A percentile compares a stretch with the other conserved stretches of the same genome.
These are phyloP conservation scores for Volucella inflata DNA, from an alignment of 2,888 invertebrate genomes.

Conservation along the genomic window DNA sequence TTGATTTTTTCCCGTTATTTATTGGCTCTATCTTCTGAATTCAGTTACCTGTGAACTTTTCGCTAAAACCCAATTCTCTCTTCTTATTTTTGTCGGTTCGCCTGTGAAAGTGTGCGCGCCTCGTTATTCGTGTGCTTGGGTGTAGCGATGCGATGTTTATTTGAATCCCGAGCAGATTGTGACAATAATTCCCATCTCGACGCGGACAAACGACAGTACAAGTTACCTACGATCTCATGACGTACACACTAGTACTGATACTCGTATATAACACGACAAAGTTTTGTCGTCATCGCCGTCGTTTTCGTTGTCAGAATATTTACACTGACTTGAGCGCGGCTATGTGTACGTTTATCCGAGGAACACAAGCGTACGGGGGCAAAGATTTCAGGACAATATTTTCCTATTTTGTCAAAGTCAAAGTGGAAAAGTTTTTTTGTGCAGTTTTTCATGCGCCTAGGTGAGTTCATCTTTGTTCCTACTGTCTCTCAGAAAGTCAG, in stretches of 20 bases:
- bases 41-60: constrained; percentile 72
- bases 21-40: constrained; percentile 67
- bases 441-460: constrained; percentile 72
- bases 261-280: constrained; percentile 45
- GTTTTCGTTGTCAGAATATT: constrained; percentile 16
- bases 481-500: constrained; percentile 44
- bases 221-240: constrained; percentile 68
- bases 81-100: constrained; percentile 18
- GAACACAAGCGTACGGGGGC: constrained; percentile 16
- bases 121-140: constrained; percentile 25
- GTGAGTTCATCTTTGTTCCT: constrained; percentile 70
- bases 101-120: not conserved
- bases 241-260: constrained; percentile 22
- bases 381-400: constrained; percentile 67
- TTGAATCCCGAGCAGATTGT: constrained; percentile 68
- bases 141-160: constrained; percentile 56
- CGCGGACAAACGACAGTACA: constrained; percentile 46
- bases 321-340: constrained; percentile 10
- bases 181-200: constrained; percentile 68
- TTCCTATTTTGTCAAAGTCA: constrained; percentile 70
- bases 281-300: constrained; percentile 33
- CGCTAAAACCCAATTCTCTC: constrained; percentile 36
- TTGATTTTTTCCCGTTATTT: constrained; percentile 50
- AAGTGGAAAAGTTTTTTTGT: constrained; percentile 72
- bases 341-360: constrained; percentile 1